phyloP scores from a whole-genome alignment of 2,113 vertebrate genomes.

The Campylorhamphus procurvoides region DNA sequence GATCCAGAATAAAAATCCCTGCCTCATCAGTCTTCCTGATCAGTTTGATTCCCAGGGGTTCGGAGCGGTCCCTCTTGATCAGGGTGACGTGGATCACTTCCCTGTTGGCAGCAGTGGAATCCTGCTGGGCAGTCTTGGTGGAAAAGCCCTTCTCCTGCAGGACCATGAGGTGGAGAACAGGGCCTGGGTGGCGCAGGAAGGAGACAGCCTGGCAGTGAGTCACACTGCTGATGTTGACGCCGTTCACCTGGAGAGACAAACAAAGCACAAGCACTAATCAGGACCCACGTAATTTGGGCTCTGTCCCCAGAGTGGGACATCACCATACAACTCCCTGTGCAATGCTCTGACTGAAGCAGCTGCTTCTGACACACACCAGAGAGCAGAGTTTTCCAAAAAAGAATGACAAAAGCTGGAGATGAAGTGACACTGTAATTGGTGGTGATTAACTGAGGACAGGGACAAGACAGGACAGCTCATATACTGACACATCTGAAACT shows the following conservation, averaged over 20 bases:
- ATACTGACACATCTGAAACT: neutral
- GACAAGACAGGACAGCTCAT: neutral
- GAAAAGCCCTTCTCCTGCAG: slow-evolving; percentile 94
- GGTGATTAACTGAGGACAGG: neutral
- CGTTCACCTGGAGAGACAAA: slow-evolving; percentile 83
- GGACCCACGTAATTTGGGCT: neutral
- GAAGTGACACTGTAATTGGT: neutral
- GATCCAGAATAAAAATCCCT: slow-evolving; percentile 90
- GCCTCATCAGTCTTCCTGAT: slow-evolving; percentile 88
- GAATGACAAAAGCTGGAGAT: neutral
- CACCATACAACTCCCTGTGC: neutral
- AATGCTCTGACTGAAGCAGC: neutral
- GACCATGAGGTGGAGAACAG: slow-evolving; percentile 81
- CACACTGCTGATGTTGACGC: slow-evolving; percentile 85
- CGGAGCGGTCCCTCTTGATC: slow-evolving; percentile 82
- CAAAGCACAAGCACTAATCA: slow-evolving; percentile 43
- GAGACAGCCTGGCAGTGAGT: slow-evolving; percentile 83
- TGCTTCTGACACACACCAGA: neutral
- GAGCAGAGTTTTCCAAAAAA: neutral
- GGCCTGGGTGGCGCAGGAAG: slow-evolving; percentile 79
- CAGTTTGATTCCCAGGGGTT: slow-evolving; percentile 90
- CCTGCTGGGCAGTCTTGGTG: slow-evolving; percentile 57
- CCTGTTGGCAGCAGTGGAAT: neutral
- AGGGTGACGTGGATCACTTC: slow-evolving; percentile 86
- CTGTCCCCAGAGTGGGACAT: neutral